Percentiles rank a stretch among this genome's conserved stretches.
These are phyloP conservation scores for Sebastes alutus DNA, from an alignment of 2,797 vertebrate genomes.

Conservation along the genomic window DNA sequence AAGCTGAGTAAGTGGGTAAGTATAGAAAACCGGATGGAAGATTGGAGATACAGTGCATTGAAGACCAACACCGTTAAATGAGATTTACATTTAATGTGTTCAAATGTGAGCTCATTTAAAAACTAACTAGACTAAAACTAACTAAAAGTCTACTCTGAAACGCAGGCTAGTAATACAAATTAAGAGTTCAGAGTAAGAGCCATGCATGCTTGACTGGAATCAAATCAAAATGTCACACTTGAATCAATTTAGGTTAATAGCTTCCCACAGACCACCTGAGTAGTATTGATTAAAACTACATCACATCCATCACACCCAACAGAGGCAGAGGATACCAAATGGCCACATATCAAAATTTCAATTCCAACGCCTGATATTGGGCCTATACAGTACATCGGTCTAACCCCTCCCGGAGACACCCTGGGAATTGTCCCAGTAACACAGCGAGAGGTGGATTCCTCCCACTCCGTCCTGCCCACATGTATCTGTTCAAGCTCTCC, in stretches of 20 bases:
- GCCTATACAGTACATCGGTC: background rate
- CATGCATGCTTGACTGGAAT: slow-evolving; percentile 34
- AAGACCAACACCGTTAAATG: background rate
- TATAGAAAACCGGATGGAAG: background rate
- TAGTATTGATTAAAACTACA: slow-evolving; percentile 44
- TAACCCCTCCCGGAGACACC: slow-evolving; percentile 20
- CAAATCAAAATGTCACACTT: slow-evolving; percentile 61
- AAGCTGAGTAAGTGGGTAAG: no score
- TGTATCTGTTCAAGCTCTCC: slow-evolving; percentile 86
- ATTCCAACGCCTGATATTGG: slow-evolving; percentile 6
- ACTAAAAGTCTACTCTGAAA: background rate
- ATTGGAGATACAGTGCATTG: background rate
- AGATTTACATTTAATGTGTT: background rate
- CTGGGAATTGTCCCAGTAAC: slow-evolving; percentile 79
- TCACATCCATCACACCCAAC: slow-evolving; percentile 36
- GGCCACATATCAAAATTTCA: slow-evolving; percentile 4
- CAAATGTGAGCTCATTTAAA: background rate
- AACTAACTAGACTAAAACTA: background rate
- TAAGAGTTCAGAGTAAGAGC: slow-evolving; percentile 10
- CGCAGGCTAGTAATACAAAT: background rate
- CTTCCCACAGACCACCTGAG: slow-evolving; percentile 48
- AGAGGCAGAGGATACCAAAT: slow-evolving; percentile 9
- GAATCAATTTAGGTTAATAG: slow-evolving; percentile 41
- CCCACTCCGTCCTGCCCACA: slow-evolving; percentile 88
- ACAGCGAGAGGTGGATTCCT: slow-evolving; percentile 86